Conservation (phyloP, 1,140 invertebrate genomes). For the Spodoptera frugiperda region DNA sequence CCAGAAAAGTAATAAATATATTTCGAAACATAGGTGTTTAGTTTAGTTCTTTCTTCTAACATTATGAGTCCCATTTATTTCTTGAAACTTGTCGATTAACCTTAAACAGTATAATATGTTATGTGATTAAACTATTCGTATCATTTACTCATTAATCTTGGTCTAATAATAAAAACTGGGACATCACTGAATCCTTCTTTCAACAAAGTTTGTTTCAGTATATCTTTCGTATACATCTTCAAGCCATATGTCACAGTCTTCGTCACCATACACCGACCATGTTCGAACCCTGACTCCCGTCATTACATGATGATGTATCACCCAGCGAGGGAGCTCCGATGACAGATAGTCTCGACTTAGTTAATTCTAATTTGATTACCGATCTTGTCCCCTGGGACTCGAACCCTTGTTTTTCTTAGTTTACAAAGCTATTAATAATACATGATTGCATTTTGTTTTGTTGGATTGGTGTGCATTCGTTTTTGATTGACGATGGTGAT, state of each 20-base stretch:
- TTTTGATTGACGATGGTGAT: background rate
- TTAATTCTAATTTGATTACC: slow-evolving; percentile 69
- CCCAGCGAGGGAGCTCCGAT: slow-evolving; percentile 50
- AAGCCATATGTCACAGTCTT: slow-evolving; percentile 35
- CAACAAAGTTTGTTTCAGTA: too few relatives aligned
- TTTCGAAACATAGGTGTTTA: too few relatives aligned
- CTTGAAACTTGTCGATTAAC: too few relatives aligned
- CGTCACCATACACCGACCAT: slow-evolving; percentile 42
- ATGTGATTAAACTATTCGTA: too few relatives aligned
- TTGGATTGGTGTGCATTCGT: background rate
- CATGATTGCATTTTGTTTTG: slow-evolving; percentile 20
- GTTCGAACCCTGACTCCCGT: slow-evolving; percentile 54
- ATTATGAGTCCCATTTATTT: too few relatives aligned
- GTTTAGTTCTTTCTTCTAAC: too few relatives aligned
- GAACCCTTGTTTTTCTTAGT: slow-evolving; percentile 12
- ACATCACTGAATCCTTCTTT: too few relatives aligned
- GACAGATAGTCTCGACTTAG: slow-evolving; percentile 69
- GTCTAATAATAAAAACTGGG: too few relatives aligned
- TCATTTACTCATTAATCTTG: too few relatives aligned
- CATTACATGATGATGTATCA: slow-evolving; percentile 55
- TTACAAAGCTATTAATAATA: slow-evolving; percentile 26
- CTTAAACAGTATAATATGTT: too few relatives aligned
- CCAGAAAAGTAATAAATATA: too few relatives aligned
- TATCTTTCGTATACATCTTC: background rate
- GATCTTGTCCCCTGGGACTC: slow-evolving; percentile 4